These are phyloP conservation scores for Neoascia interrupta DNA, from an alignment of 2,888 invertebrate genomes.

Conservation along the genomic window DNA sequence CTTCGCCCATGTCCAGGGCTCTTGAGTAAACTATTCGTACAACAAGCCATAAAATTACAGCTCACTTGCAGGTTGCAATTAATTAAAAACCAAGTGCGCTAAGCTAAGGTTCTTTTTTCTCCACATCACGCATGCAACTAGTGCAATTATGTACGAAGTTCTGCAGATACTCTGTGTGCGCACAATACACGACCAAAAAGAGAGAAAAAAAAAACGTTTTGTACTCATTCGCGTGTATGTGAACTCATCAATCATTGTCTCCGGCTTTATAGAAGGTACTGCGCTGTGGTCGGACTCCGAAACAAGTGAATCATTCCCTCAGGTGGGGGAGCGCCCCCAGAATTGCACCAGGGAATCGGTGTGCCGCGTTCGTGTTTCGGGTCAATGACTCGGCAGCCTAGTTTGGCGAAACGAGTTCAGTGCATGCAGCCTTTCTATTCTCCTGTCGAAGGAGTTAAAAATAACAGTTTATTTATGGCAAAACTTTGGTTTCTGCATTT, in stretches of 20 bases:
- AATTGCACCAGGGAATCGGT: constrained; percentile 13
- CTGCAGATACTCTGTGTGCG: too few species aligned
- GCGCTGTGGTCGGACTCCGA: too few species aligned
- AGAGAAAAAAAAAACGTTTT: too few species aligned
- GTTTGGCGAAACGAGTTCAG: constrained; percentile 47
- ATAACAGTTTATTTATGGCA: constrained; percentile 39
- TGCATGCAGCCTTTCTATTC: constrained; percentile 34
- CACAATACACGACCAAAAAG: too few species aligned
- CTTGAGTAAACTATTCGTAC: too few species aligned
- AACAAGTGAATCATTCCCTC: constrained; percentile 30
- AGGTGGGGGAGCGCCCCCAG: neutral
- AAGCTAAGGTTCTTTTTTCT: too few species aligned
- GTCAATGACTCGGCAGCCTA: constrained; percentile 65
- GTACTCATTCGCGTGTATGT: constrained; percentile 11
- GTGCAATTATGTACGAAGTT: constrained; percentile 32
- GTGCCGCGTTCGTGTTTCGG: constrained; percentile 54
- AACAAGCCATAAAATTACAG: constrained; percentile 15
- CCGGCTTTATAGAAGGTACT: neutral
- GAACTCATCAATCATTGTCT: constrained; percentile 50
- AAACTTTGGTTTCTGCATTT: constrained; percentile 2
- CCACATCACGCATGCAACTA: constrained; percentile 50
- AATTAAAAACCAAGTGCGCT: constrained; percentile 38
- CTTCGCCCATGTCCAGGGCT: constrained; percentile 2
- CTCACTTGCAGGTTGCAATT: constrained; percentile 17
- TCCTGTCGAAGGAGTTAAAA: constrained; percentile 41